These are phyloP conservation scores for Drosophila murphyi DNA, from an alignment of 1,140 invertebrate species.

Conservation along the genomic window DNA sequence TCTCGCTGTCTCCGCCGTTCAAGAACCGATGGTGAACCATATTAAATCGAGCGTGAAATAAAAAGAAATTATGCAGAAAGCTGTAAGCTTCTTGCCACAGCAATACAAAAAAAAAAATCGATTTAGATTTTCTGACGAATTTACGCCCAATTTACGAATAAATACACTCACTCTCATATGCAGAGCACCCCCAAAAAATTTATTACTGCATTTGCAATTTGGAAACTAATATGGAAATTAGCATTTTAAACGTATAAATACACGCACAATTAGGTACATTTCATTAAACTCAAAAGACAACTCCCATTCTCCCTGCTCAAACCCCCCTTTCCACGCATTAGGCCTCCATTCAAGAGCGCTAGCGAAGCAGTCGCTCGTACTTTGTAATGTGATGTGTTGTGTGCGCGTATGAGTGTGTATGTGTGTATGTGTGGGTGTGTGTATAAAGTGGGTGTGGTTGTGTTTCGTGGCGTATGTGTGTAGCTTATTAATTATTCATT, in stretches of 20 bases:
- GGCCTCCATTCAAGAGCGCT: constrained; percentile 24
- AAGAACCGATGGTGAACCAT: constrained; percentile 21
- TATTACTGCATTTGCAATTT: constrained; percentile 58
- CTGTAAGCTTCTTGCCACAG: constrained; percentile 9
- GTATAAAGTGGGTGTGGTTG: constrained; percentile 4
- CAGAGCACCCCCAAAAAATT: constrained; percentile 14
- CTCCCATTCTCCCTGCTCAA: constrained; percentile 1
- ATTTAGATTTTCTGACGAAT: constrained; percentile 74
- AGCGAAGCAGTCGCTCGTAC: constrained; percentile 48
- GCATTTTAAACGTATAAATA: constrained; percentile 82
- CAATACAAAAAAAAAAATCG: constrained; percentile 52
- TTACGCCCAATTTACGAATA: constrained; percentile 69
- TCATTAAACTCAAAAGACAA: constrained; percentile 72
- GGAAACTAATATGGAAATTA: constrained; percentile 80
- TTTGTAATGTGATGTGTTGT: constrained; percentile 28
- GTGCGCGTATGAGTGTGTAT: constrained; percentile 11
- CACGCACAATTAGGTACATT: constrained; percentile 78
- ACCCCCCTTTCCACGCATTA: background rate
- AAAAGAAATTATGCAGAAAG: constrained; percentile 82
- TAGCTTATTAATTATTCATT: constrained; percentile 82
- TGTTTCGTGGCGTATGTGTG: constrained; percentile 23
- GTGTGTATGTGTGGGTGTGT: constrained; percentile 26
- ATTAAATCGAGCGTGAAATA: constrained; percentile 80
- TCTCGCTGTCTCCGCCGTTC: background rate
- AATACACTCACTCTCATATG: constrained; percentile 4